Evolutionary conservation across 2,797 vertebrate genomes (phyloP).

Genomic region (Premnoplex brunnescens): DNA sequence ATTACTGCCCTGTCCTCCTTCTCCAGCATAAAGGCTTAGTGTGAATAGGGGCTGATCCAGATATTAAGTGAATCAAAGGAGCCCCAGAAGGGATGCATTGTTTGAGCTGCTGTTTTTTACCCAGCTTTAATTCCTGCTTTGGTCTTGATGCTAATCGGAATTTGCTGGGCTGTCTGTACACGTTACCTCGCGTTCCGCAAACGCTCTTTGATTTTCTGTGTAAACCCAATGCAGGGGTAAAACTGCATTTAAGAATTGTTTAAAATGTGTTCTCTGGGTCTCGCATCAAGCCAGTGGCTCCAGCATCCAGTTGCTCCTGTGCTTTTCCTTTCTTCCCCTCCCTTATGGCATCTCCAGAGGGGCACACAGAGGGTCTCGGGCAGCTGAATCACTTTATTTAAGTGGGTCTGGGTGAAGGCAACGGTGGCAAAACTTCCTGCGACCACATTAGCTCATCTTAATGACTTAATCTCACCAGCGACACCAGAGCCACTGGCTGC

Average conservation of each 20-base stretch:
- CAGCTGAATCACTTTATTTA: background rate
- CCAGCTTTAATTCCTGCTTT: slow-evolving; percentile 23
- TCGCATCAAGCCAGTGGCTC: background rate
- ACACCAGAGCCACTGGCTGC: background rate
- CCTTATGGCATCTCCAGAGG: background rate
- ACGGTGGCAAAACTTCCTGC: background rate
- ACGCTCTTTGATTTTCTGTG: background rate
- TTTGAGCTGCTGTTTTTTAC: background rate
- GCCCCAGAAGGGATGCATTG: background rate
- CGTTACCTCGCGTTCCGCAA: background rate
- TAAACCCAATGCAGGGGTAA: background rate
- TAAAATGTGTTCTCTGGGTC: background rate
- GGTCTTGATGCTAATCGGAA: background rate
- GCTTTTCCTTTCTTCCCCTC: background rate
- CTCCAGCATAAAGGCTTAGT: background rate
- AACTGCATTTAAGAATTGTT: background rate
- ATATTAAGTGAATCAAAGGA: background rate
- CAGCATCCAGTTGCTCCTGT: background rate
- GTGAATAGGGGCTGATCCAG: background rate
- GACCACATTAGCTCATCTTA: background rate
- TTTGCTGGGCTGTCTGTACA: background rate
- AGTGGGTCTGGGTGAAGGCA: background rate
- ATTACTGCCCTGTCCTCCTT: background rate
- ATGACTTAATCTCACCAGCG: background rate
- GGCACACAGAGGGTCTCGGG: background rate